Evolutionary conservation across 2,113 vertebrate genomes (phyloP), one percentile per base, ranked within the genome.

Genomic region (Megalops atlanticus): DNA sequence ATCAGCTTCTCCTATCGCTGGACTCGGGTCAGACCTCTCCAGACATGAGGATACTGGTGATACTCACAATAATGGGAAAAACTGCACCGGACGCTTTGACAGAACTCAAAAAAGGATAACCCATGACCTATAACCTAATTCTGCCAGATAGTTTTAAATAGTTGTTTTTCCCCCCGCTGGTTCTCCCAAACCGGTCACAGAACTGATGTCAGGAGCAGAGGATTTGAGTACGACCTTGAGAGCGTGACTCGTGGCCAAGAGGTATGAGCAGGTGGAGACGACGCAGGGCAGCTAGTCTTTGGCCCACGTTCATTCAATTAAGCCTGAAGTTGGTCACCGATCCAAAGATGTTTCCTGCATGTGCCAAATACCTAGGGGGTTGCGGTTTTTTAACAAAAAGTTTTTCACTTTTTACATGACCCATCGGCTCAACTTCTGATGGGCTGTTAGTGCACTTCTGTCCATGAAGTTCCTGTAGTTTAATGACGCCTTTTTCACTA

Each of bases 141-240:
- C n/a, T n/a, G n/a, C n/a, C n/a, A n/a, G n/a, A n/a, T n/a, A n/a
- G n/a, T n/a, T n/a, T n/a, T n/a, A n/a, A n/a, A n/a, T n/a, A n/a
- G n/a, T n/a, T 81, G 68, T 41, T 16, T 68, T 35, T 39, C 72
- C 45, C 40, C 35, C 18, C 40, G 1, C 79, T 58, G 43, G 43
- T 69, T n/a, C n/a, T n/a, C 24, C 43, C 24, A 49, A 73, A 80
- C 76, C 58, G 69, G 70, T 71, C 74, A 47, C 69, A 47, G 76
- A 24, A 64, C 58, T 11, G 58, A 64, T 21, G n/a, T 64, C 2
- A 11, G 58, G 58, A 31, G n/a, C 24, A 7, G 49, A 24, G 58
- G 6, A 64, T 24, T 64, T n/a, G 0, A 8, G n/a, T 11, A 31
- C n/a, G 58, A 64, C 58, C 58, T 64, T 64, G 58, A 64, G 58